Evolutionary conservation across 2,888 invertebrate species (phyloP).

Genomic region (Ectemnius lituratus): DNA sequence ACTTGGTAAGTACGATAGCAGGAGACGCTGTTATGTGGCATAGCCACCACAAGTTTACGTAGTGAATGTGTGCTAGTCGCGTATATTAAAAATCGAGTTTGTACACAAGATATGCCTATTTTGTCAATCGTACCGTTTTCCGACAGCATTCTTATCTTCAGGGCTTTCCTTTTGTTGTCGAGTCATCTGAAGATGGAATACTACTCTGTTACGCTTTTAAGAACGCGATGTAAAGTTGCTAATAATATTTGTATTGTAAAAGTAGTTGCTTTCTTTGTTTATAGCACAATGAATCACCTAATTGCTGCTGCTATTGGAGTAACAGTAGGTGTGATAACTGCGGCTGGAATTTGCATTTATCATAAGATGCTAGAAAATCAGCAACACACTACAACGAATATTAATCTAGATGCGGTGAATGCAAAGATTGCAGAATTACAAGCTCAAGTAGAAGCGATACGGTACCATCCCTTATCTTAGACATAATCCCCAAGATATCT

Average conservation of each 20-base stretch:
- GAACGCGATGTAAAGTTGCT: too few species aligned
- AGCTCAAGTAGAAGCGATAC: slow-evolving; percentile 67
- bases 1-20: neutral
- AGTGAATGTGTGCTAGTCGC: too few species aligned
- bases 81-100: too few species aligned
- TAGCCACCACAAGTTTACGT: neutral
- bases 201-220: too few species aligned
- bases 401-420: slow-evolving; percentile 67
- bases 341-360: slow-evolving; percentile 70
- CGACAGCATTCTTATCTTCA: too few species aligned
- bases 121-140: too few species aligned
- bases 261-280: slow-evolving; percentile 18
- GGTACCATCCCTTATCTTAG: slow-evolving; percentile 49
- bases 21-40: neutral
- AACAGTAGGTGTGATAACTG: slow-evolving; percentile 71
- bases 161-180: too few species aligned
- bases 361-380: slow-evolving; percentile 66
- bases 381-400: slow-evolving; percentile 58
- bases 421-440: slow-evolving; percentile 67
- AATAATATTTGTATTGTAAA: neutral
- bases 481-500: too few species aligned
- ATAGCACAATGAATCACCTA: slow-evolving; percentile 67
- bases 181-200: too few species aligned
- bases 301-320: slow-evolving; percentile 72
- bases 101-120: too few species aligned